These are phyloP conservation scores for Laothoe populi DNA, from an alignment of 2,888 invertebrate species.

Conservation along the genomic window DNA sequence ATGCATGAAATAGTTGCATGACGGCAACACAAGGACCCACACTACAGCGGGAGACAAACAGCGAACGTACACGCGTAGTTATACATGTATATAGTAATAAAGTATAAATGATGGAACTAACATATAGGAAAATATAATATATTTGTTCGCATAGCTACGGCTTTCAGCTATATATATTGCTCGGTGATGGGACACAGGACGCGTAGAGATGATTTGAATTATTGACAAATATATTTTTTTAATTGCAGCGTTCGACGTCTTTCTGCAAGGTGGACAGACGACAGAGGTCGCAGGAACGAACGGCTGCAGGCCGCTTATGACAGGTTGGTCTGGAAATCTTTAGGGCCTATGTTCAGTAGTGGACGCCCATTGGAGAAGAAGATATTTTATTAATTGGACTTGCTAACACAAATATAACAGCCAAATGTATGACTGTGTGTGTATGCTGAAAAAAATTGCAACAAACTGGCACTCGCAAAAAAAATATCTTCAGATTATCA, in stretches of 20 bases:
- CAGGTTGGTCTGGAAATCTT: too few relatives aligned
- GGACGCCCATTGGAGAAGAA: too few relatives aligned
- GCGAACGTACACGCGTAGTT: slow-evolving; percentile 68
- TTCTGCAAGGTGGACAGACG: too few relatives aligned
- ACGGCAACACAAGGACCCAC: slow-evolving; percentile 45
- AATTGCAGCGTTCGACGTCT: slow-evolving; percentile 8
- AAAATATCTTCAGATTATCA: too few relatives aligned
- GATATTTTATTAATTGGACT: too few relatives aligned
- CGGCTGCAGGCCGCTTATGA: too few relatives aligned
- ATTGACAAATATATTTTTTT: slow-evolving; percentile 29
- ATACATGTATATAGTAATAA: slow-evolving; percentile 79
- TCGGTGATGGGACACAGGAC: slow-evolving; percentile 56
- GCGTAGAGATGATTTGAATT: slow-evolving; percentile 48
- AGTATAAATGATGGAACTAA: slow-evolving; percentile 84
- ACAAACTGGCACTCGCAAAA: too few relatives aligned
- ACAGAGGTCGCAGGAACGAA: too few relatives aligned
- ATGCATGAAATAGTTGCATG: slow-evolving; percentile 38
- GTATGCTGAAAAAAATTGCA: too few relatives aligned
- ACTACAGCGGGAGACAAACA: slow-evolving; percentile 41
- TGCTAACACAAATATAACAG: too few relatives aligned
- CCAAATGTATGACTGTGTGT: too few relatives aligned
- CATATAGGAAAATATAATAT: slow-evolving; percentile 84
- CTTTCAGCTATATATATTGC: slow-evolving; percentile 76
- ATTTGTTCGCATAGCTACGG: slow-evolving; percentile 79
- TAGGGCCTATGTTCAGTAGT: too few relatives aligned